Conservation (phyloP, 92 coral and sea anemone species). For the Micromussa lordhowensis region DNA sequence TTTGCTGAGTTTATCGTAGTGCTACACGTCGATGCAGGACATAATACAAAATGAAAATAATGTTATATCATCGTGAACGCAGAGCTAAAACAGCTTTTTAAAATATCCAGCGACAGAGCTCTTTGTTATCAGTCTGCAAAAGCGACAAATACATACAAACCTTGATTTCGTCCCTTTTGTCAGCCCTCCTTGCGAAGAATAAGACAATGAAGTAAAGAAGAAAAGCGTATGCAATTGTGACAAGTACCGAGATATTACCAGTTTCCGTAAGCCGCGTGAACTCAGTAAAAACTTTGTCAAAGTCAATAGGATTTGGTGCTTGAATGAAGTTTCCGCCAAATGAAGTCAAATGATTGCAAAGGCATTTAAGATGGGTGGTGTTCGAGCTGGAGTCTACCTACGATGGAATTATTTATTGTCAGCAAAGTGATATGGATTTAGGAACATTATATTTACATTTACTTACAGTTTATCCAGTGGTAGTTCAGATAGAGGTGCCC, state of each 20-base stretch:
- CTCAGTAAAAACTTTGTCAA: constrained; percentile 44
- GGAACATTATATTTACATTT: too few relatives aligned
- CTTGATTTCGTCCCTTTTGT: constrained; percentile 27
- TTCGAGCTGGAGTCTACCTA: constrained; percentile 38
- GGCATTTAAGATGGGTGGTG: constrained; percentile 8
- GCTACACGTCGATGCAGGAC: too few relatives aligned
- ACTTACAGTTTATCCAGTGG: too few relatives aligned
- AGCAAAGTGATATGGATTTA: neutral
- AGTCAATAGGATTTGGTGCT: constrained; percentile 45
- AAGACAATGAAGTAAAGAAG: constrained; percentile 27
- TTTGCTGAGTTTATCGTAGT: too few relatives aligned
- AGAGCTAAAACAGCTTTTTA: too few relatives aligned
- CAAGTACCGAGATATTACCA: constrained; percentile 42
- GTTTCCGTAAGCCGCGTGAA: constrained; percentile 10
- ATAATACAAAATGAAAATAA: too few relatives aligned
- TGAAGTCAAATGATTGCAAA: constrained; percentile 31
- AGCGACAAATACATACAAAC: neutral
- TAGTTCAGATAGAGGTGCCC: too few relatives aligned
- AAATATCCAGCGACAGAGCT: too few relatives aligned
- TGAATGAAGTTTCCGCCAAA: constrained; percentile 35
- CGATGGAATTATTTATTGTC: neutral
- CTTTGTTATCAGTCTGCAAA: too few relatives aligned
- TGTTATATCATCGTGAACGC: too few relatives aligned
- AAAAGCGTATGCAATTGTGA: constrained; percentile 25
- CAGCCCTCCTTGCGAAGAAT: constrained; percentile 41